Base-by-base conservation (phyloP, 2,113 vertebrate genomes). In the Sebastes fasciatus region DNA sequence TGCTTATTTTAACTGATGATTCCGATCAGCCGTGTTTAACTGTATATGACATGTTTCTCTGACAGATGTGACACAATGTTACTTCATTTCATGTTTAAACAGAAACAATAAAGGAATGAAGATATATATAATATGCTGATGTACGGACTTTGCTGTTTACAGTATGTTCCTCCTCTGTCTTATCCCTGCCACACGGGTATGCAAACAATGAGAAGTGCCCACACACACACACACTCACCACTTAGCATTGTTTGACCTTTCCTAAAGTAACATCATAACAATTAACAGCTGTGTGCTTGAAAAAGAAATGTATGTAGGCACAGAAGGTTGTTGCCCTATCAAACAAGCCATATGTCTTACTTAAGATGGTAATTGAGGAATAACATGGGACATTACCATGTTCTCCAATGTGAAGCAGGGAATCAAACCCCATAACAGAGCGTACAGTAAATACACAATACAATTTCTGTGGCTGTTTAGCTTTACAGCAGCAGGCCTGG, bases 211-310 rank as follows among this genome's bases (percentile, higher is more conserved):
- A 60, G 52, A 65, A 19, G 14, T 51, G 49, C 14, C 10, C 63
- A 76, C 42, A 45, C 42, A 68, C 54, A 21, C 19, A 16, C 49
- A 65, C 54, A 61, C 14, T 6, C 49, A 11, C 8, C 42, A 46
- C 68, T 88, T 89, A 79, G 76, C 80, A 16, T 80, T 67, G 83
- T 81, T 16, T 92, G 91, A 89, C 89, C 87, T 89, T 90, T 85
- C 65, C 46, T 70, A 23, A 84, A 8, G 34, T 51, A 51, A 12
- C 49, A 26, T 73, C 79, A 14, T 64, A 72, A 65, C 55, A 83
- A 81, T 71, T 71, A 85, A 63, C 72, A 76, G 79, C 72, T 65
- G n/a, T n/a, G 3, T 23, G 42, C 34, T 74, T 78, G 42, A 65
- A 69, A 85, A 76, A 73, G 54, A 23, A 80, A 64, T 52, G 45